Conservation (phyloP, 2,888 invertebrate species). For the Homarus gammarus region DNA sequence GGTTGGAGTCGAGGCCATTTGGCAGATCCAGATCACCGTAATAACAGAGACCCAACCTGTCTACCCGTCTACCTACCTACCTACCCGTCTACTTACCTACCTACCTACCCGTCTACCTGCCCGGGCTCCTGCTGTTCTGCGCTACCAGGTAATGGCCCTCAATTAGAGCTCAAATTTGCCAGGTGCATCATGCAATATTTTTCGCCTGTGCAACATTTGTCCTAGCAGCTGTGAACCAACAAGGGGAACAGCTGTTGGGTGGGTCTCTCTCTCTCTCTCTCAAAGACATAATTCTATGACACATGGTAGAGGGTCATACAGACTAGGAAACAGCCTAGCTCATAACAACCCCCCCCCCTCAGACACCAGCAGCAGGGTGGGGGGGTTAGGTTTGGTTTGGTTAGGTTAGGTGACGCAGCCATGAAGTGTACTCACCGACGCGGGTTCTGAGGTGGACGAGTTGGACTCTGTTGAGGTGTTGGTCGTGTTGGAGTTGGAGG, state of each 20-base stretch:
- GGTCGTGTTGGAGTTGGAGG: slow-evolving; percentile 65
- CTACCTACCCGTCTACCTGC: background rate
- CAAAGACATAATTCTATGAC: too few relatives aligned
- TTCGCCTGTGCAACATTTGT: background rate
- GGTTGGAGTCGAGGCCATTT: too few relatives aligned
- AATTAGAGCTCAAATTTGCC: background rate
- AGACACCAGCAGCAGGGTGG: too few relatives aligned
- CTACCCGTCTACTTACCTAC: too few relatives aligned
- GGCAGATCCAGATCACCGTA: too few relatives aligned
- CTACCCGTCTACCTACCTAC: too few relatives aligned
- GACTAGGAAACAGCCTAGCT: background rate
- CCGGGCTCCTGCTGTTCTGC: background rate
- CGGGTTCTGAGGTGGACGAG: slow-evolving; percentile 68
- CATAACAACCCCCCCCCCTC: background rate
- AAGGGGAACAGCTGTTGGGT: background rate
- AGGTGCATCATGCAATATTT: background rate
- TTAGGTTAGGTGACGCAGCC: too few relatives aligned
- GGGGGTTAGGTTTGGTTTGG: too few relatives aligned
- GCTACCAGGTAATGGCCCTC: background rate
- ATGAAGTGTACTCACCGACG: slow-evolving; percentile 70
- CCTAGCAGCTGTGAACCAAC: background rate
- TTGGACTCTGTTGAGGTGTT: slow-evolving; percentile 63
- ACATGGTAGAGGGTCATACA: too few relatives aligned
- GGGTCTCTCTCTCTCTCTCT: too few relatives aligned
- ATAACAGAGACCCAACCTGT: too few relatives aligned